Base-by-base conservation (phyloP, 1,140 invertebrate species). In the Phthorimaea operculella region DNA sequence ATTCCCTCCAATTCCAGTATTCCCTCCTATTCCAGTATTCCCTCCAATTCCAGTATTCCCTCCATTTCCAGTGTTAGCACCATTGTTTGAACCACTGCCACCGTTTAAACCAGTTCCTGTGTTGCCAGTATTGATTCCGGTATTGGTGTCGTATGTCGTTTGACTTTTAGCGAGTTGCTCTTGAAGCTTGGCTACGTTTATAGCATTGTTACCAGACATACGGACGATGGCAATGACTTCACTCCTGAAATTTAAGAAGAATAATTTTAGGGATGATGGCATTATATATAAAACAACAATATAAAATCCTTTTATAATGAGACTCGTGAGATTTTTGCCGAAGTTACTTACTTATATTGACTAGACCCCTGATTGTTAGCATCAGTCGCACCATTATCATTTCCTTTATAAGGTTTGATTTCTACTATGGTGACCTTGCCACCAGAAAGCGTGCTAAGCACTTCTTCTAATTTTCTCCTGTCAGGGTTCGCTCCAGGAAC, bases 141-240 rank as follows among this genome's bases (percentile, higher is more conserved):
- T 42, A n/a, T 36, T 36, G n/a, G 57, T 58, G 21, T 50, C 44
- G 56, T 80, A 82, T 52, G 82, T 66, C 10, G 80, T 85, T 60
- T 87, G 86, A 62, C 89, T 89, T 62, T 87, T 87, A 4, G 83
- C 86, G 36, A 91, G 68, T 59, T 87, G 87, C 58, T 90, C 87
- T 70, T 91, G 88, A 55, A 93, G 88, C 65, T 90, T 87, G 36
- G 90, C 89, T 12, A 93, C 87, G 64, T 93, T 90, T 6, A 92
- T 89, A 33, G 92, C 86, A 0, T 89, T 87, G 52, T 89, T 89
- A 54, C 90, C 90, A 57, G 90, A 88, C 63, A 90, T 91, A 0
- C 90, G 87, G 1, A 95, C 90, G 4, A 90, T 90, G 6, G 93
- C 93, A 6, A 90, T 89, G 0, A 95, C 91, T 44, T 93, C 89